phyloP scores from a whole-genome alignment of 1,140 invertebrate genomes.

The Pogonognathellus flavescens region DNA sequence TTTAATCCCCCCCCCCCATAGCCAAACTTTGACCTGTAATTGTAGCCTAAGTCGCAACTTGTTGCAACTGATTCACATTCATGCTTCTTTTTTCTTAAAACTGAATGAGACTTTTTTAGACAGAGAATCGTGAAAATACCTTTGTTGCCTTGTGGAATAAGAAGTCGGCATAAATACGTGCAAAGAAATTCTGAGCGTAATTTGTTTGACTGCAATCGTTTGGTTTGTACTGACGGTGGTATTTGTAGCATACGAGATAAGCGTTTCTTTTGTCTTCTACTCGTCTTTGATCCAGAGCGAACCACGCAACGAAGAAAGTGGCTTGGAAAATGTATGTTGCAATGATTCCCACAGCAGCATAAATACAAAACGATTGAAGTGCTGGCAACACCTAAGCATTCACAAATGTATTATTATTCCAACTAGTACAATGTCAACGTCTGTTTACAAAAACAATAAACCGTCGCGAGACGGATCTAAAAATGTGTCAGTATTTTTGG shows the following conservation, averaged over 20 bases:
- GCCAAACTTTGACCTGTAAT: no score
- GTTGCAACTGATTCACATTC: no score
- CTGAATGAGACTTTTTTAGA: not conserved
- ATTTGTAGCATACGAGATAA: constrained; percentile 77
- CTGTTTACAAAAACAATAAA: no score
- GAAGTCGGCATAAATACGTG: constrained; percentile 73
- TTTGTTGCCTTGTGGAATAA: constrained; percentile 70
- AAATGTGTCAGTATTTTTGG: no score
- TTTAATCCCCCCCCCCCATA: no score
- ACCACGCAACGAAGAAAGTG: constrained; percentile 84
- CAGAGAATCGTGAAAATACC: not conserved
- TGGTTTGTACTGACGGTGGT: constrained; percentile 70
- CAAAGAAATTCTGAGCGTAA: constrained; percentile 73
- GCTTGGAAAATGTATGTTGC: constrained; percentile 81
- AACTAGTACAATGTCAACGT: no score
- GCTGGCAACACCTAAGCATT: constrained; percentile 78
- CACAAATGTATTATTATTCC: not conserved
- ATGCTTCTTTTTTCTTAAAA: no score
- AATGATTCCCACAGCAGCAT: constrained; percentile 79
- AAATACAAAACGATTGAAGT: constrained; percentile 82
- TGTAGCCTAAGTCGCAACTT: no score
- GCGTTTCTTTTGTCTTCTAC: constrained; percentile 78
- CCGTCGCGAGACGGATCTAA: not conserved
- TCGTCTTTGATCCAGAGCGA: constrained; percentile 79
- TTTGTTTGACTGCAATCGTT: constrained; percentile 69